Evolutionary conservation across 2,888 invertebrate species (phyloP).

Genomic region (Augiades crinisus): DNA sequence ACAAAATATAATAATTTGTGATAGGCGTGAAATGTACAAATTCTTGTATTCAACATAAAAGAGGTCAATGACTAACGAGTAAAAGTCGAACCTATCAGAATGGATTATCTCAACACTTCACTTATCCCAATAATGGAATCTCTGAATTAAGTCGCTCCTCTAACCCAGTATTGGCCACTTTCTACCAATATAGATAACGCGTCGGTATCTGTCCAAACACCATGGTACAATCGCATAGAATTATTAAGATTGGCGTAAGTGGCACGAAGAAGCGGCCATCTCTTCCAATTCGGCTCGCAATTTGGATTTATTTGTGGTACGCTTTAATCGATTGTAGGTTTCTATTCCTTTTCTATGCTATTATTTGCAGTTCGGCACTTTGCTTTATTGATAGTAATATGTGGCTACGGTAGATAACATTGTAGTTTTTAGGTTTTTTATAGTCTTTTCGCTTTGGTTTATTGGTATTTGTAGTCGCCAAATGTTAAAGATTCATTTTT

Average conservation of each 20-base stretch:
- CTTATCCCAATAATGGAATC: slow-evolving; percentile 19
- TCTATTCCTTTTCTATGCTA: neutral
- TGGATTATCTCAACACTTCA: slow-evolving; percentile 19
- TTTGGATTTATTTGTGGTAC: slow-evolving; percentile 40
- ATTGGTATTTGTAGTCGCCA: too few relatives aligned
- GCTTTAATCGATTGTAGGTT: slow-evolving; percentile 28
- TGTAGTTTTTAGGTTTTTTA: too few relatives aligned
- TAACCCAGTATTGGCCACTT: slow-evolving; percentile 32
- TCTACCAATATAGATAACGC: slow-evolving; percentile 39
- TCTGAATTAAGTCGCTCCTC: slow-evolving; percentile 28
- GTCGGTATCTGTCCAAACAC: slow-evolving; percentile 47
- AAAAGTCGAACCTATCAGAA: slow-evolving; percentile 13
- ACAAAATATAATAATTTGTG: too few relatives aligned
- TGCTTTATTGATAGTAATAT: too few relatives aligned
- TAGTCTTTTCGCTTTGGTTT: too few relatives aligned
- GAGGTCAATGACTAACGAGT: neutral
- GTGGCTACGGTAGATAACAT: too few relatives aligned
- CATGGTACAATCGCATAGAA: slow-evolving; percentile 46
- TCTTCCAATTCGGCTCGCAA: slow-evolving; percentile 35
- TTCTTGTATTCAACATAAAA: too few relatives aligned
- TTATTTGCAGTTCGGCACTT: too few relatives aligned
- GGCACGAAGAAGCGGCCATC: slow-evolving; percentile 38
- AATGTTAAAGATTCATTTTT: too few relatives aligned
- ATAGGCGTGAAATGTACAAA: too few relatives aligned
- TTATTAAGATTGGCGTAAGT: slow-evolving; percentile 64